phyloP scores from a whole-genome alignment of 2,113 vertebrate genomes.

The Amphiprion percula region DNA sequence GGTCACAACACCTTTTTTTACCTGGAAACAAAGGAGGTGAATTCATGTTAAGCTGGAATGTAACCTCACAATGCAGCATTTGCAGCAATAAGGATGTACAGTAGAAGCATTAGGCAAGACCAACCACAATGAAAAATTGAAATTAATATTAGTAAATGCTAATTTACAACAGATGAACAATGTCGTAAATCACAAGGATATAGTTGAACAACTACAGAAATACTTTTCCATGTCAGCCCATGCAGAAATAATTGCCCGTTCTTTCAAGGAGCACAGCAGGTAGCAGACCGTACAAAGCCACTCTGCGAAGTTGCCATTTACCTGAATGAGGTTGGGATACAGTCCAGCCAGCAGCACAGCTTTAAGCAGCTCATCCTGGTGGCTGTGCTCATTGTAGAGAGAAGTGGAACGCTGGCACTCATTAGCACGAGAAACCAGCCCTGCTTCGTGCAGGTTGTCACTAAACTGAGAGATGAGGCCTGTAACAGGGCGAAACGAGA shows the following conservation, averaged over 20 bases:
- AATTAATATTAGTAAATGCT: no score
- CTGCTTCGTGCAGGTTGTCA: conserved; percentile 90
- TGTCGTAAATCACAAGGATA: no score
- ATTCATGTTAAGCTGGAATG: background rate
- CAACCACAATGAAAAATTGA: no score
- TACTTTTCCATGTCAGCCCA: no score
- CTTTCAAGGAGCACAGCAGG: background rate
- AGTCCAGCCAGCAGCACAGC: conserved; percentile 94
- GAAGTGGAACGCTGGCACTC: conserved; percentile 87
- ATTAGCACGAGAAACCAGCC: conserved; percentile 83
- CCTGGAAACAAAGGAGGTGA: conserved; percentile 73
- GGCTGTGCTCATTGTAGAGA: conserved; percentile 90
- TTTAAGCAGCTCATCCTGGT: conserved; percentile 93
- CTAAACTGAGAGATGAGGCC: conserved; percentile 96
- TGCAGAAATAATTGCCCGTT: background rate
- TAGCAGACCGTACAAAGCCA: background rate
- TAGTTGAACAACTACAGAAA: background rate
- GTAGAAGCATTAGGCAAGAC: no score
- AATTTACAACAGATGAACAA: no score
- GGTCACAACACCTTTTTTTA: conserved; percentile 91
- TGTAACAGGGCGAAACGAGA: conserved; percentile 55
- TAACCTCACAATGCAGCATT: background rate
- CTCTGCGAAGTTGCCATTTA: conserved; percentile 55
- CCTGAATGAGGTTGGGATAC: conserved; percentile 98
- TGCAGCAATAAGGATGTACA: no score